Evolutionary conservation across 2,113 vertebrate genomes (phyloP).

Genomic region (Lasiurus borealis): DNA sequence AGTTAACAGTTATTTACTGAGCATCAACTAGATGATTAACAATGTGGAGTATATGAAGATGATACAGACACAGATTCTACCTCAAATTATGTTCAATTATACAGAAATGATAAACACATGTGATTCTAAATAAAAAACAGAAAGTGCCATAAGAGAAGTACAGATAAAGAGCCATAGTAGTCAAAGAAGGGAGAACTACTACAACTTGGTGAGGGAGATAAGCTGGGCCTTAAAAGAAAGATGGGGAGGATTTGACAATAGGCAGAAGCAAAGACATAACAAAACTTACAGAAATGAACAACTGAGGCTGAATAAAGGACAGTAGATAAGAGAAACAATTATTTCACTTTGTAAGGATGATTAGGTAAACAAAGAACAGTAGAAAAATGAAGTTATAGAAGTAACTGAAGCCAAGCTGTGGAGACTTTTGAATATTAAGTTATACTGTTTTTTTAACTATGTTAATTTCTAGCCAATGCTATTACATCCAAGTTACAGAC

Average conservation of each 20-base stretch:
- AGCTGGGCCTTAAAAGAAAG: neutral
- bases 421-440: neutral
- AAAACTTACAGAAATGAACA: neutral
- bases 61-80: neutral
- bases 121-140: conserved; percentile 32
- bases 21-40: conserved; percentile 22
- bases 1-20: conserved; percentile 28
- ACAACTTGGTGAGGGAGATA: neutral
- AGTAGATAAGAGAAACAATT: neutral
- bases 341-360: neutral
- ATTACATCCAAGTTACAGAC: neutral
- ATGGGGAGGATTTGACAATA: neutral
- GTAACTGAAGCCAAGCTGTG: neutral
- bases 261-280: neutral
- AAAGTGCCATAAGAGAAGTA: neutral
- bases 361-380: conserved; percentile 12
- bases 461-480: neutral
- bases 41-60: neutral
- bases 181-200: neutral
- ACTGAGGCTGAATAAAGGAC: neutral
- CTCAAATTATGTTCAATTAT: neutral
- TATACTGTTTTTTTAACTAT: conserved; percentile 26
- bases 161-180: neutral
- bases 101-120: conserved; percentile 22
- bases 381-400: neutral